A percentile compares a stretch with the other conserved stretches of the same genome.
Conservation (phyloP, 2,797 vertebrate genomes). For the Hoplostethus mediterraneus region DNA sequence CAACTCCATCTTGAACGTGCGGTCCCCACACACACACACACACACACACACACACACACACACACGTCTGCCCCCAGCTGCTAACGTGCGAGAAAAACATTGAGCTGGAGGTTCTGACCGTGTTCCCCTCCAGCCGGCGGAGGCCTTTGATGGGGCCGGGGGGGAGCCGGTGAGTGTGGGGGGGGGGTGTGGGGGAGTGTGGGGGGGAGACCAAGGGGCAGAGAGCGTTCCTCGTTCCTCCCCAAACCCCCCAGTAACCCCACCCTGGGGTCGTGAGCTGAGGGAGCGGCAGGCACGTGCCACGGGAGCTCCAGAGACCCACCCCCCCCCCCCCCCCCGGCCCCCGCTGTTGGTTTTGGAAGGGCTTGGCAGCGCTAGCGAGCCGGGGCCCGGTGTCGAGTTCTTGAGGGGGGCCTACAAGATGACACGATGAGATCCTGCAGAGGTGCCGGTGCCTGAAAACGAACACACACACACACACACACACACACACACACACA, state of each 20-base stretch:
- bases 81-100: slow-evolving; percentile 62
- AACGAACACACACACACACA: slow-evolving; percentile 7
- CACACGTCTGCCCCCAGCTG: slow-evolving; percentile 36
- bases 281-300: slow-evolving; percentile 74
- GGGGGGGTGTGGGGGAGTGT: slow-evolving; percentile 49
- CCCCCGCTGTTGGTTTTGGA: slow-evolving; percentile 76
- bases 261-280: slow-evolving; percentile 70
- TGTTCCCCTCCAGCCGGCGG: slow-evolving; percentile 43
- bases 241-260: slow-evolving; percentile 59
- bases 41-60: slow-evolving; percentile 13
- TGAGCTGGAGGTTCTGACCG: slow-evolving; percentile 34
- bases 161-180: slow-evolving; percentile 32
- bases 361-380: slow-evolving; percentile 28
- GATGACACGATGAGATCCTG: slow-evolving; percentile 64
- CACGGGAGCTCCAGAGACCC: slow-evolving; percentile 63
- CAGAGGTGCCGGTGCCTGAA: slow-evolving; percentile 59
- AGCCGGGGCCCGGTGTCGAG: slow-evolving; percentile 49
- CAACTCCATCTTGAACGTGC: slow-evolving; percentile 44
- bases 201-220: slow-evolving; percentile 27
- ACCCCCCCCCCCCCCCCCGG: too few relatives aligned
- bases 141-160: slow-evolving; percentile 57
- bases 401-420: slow-evolving; percentile 65
- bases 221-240: slow-evolving; percentile 24
- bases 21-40: slow-evolving; percentile 41
- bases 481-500: slow-evolving; percentile 23